Base-by-base conservation (phyloP, 2,797 vertebrate species). In the Darevskia mixta region DNA sequence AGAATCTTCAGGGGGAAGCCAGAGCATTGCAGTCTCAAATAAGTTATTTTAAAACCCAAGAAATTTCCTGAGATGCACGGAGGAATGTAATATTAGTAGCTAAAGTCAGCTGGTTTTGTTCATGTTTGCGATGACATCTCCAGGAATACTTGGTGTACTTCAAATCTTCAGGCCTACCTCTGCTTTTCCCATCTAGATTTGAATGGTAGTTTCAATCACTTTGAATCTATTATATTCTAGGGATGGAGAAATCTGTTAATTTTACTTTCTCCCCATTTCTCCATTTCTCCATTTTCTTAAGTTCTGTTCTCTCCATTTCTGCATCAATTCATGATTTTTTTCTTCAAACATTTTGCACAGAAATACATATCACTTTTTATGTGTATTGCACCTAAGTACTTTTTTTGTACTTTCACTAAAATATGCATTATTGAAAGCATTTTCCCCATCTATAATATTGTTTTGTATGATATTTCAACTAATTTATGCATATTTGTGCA, bases 21-120 rank as follows among this genome's bases (percentile, higher is more conserved):
- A 75, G 82, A 69, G 43, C 11, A 83, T 69, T 88, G 38, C 49
- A 75, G 58, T 72, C 15, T 73, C 11, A 35, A 88, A 71, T 83
- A 80, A 89, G 18, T 85, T 55, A 73, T 85, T 73, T 73, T 35
- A 64, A 84, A 85, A 75, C 32, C 9, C n/a, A 64, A 85, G 32
- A 85, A 67, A 75, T 85, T 23, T 67, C n/a, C 15, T 45, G 23
- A 61, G 83, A 85, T 38, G 55, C 55, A 73, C 29, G 55, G 49
- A 25, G 58, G 8, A 29, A 80, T 73, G 2, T 25, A 79, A 71
- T 25, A 64, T 73, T 88, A 61, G 20, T 64, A 85, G 38, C 5
- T 29, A 45, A 79, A 85, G 49, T 15, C 9, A 79, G 64, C 43
- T 69, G 18, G 6, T 55, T 8, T 83, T 64, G 32, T 72, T 32